Evolutionary conservation across 2,797 vertebrate species (phyloP).

Genomic region (Myotis pilosus): DNA sequence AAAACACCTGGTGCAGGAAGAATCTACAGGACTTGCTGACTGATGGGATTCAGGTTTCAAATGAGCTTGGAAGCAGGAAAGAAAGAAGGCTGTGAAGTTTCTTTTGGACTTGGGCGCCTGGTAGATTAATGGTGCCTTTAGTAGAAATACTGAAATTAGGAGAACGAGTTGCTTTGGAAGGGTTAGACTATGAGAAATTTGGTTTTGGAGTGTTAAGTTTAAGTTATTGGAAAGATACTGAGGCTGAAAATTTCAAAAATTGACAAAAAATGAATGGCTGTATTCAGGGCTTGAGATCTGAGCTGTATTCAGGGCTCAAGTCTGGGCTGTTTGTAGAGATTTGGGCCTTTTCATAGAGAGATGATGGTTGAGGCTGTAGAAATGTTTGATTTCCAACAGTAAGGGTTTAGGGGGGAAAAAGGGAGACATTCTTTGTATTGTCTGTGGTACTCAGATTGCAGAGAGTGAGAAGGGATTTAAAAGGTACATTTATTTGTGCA

Average conservation of each 20-base stretch:
- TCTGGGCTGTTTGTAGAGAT: not conserved
- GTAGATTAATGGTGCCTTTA: constrained; percentile 39
- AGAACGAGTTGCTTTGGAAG: constrained; percentile 32
- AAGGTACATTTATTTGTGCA: constrained; percentile 26
- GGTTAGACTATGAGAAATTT: constrained; percentile 13
- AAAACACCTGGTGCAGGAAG: constrained; percentile 40
- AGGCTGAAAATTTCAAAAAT: constrained; percentile 2
- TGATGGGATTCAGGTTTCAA: constrained; percentile 40
- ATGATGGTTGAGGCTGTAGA: not conserved
- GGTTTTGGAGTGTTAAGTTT: not conserved
- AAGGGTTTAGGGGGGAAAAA: not conserved
- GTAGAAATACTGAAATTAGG: constrained; percentile 28
- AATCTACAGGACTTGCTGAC: constrained; percentile 49
- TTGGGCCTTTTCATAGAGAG: not conserved
- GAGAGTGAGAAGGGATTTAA: not conserved
- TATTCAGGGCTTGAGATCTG: not conserved
- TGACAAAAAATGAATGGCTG: constrained; percentile 32
- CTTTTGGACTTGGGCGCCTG: constrained; percentile 36
- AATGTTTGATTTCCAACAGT: constrained; percentile 27
- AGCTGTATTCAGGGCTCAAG: not conserved
- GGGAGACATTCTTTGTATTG: not conserved
- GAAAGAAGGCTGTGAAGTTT: constrained; percentile 30
- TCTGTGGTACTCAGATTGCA: constrained; percentile 22
- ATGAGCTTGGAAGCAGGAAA: constrained; percentile 14
- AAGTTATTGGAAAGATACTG: not conserved